Base-by-base conservation (phyloP, 2,113 vertebrate species). In the Centropristis striata region DNA sequence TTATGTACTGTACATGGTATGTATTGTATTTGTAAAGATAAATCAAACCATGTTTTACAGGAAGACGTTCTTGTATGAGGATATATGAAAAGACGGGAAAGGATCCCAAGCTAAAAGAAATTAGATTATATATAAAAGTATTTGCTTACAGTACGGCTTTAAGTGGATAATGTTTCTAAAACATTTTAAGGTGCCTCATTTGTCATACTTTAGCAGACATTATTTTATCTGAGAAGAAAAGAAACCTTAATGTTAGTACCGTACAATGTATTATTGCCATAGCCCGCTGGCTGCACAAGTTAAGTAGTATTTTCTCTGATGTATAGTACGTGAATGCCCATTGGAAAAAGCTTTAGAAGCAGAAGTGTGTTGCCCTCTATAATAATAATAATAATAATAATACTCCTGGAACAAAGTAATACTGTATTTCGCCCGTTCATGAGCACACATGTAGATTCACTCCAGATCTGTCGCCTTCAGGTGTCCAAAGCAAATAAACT, bases 21-120 rank as follows among this genome's bases (percentile, higher is more conserved):
- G 92, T 94, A 94, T 92, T 90, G 92, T 92, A 93, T 94, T 94
- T 93, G 92, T 92, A 93, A 93, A 94, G 90, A 90, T 81, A 58
- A 93, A 89, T 81, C 86, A 72, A 89, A 91, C 89, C 90, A 85
- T 87, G 91, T 92, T 92, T 90, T 91, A 91, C 90, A 91, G 91
- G 78, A 89, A 76, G 64, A 86, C 41, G 64, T 84, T 93, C 86
- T 85, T 90, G 57, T 91, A 60, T n/a, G 81, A 88, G 87, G 86
- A 81, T 88, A 80, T 87, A 83, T 82, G 79, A 90, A 88, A 90
- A 85, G 41, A 86, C 12, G 76, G 64, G 78, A 75, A 80, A n/a
- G 41, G 81, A 85, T 84, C 86, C 90, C 87, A 69, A 71, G 67
- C 58, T 73, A 78, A 85, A 87, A 90, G 57, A 92, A 91, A 92